Evolutionary conservation across 2,888 invertebrate genomes (phyloP), one percentile per base, ranked within the genome.

Genomic region (Trichacis sp.): DNA sequence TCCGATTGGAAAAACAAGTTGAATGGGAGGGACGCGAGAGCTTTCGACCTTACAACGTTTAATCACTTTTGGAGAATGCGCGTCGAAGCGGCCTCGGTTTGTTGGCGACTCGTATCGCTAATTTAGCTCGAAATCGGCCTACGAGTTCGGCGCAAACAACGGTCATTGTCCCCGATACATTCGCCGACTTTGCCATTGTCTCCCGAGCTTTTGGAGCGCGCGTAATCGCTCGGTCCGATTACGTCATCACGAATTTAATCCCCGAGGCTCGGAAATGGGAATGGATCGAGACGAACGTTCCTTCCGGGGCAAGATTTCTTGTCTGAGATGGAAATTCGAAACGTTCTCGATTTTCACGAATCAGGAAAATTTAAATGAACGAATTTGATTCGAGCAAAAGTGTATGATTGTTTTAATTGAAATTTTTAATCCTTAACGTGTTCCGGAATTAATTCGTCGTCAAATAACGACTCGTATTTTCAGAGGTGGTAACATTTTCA

Each of bases 51-150:
- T 24, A 24, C 24, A 24, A 24, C 24, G 24, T 8, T 50, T 50
- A 50, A 50, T 50, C 50, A 50, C 50, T 19, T 17, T 20, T 19
- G 12, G 18, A 6, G 50, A 38, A 50, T 38, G 45, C 29, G 33
- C 46, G 29, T 19, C 20, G 48, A 19, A 54, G 46, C 46, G 47
- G 43, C 40, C n/a, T n/a, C 38, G 14, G 18, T 29, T 19, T 40
- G 40, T 53, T 51, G 51, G 49, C 43, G 50, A 55, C 43, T 55
- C 53, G 63, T 65, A 67, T 72, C 67, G 68, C 64, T 73, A 70
- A 74, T 73, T 72, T 57, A 69, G 66, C 71, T 71, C 60, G 12
- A 15, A 52, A 46, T 51, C 20, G 47, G 38, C 47, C 43, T 45
- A 36, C 29, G 19, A 30, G 11, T 43, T 3, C 43, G 30, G 33